A percentile compares a stretch with the other conserved stretches of the same genome.
These are phyloP conservation scores for Dasypus novemcinctus DNA, from an alignment of 2,113 vertebrate genomes.

Conservation along the genomic window DNA sequence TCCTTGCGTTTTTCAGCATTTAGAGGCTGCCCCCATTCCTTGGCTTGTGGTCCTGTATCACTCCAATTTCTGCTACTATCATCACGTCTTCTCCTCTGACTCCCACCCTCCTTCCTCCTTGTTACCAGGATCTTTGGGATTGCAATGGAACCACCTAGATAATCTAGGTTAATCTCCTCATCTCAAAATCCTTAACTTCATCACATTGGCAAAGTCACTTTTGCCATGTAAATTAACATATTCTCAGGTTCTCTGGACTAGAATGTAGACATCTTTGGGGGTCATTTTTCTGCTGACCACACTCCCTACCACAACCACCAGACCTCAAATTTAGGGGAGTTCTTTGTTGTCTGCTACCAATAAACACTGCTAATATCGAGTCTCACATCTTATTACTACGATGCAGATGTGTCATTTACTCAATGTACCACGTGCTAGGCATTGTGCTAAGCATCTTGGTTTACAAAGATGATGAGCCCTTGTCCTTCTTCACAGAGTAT, in stretches of 20 bases:
- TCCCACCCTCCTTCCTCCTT: not conserved
- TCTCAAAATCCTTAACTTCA: not conserved
- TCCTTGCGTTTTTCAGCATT: not conserved
- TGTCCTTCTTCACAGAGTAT: not conserved
- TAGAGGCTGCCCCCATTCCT: not conserved
- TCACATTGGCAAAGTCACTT: not conserved
- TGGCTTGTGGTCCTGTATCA: not conserved
- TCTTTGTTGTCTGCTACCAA: not conserved
- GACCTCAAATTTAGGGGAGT: not conserved
- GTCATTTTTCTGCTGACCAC: not conserved
- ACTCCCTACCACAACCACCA: not conserved
- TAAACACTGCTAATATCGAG: not conserved
- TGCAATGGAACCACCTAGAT: not conserved
- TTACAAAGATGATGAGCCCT: not conserved
- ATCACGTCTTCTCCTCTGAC: not conserved
- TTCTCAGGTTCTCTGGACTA: not conserved
- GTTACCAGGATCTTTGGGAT: not conserved
- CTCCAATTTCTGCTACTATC: not conserved
- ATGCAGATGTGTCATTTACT: not conserved
- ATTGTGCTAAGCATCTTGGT: not conserved
- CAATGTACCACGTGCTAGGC: not conserved
- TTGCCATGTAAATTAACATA: not conserved
- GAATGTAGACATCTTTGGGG: not conserved
- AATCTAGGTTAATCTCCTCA: not conserved
- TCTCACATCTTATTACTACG: not conserved